Evolutionary conservation across 2,113 vertebrate genomes (phyloP), one percentile per base, ranked within the genome.

Genomic region (Enhydra lutris): DNA sequence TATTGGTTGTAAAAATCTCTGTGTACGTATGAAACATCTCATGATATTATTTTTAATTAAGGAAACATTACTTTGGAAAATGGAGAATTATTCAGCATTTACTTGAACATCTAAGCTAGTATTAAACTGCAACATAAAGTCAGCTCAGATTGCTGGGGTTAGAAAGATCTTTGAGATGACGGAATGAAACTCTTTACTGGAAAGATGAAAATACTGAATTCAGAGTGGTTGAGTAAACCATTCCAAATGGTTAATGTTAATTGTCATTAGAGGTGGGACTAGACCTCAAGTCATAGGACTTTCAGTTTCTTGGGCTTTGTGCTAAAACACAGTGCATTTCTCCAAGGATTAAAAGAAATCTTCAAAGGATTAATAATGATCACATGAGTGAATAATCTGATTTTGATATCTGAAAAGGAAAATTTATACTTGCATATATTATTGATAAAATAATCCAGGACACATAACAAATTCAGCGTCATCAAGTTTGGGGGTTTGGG

Each of bases 1-100:
- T 39, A n/a, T 67, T 39, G 80, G 10, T 74, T 95, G 29, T 73
- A 59, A 61, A 65, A 73, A 65, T 74, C n/a, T 50, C 34, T 76
- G 29, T 61, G 17, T 17, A n/a, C 1, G 0, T 36, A 20, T 94
- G 55, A 84, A 82, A 92, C 20, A 84, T 42, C 86, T 91, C 21
- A 26, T 67, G 6, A 55, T 29, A 69, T 55, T 76, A 39, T 96
- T 94, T 87, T 42, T n/a, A 91, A 63, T 55, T 50, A 84, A 96
- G 63, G 9, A 89, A 96, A 91, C 7, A n/a, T 45, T 73, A 83
- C 47, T 88, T n/a, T 88, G n/a, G 34, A 95, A 94, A 96, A 87
- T 17, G 34, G 59, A 90, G 5, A 83, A 55, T 59, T 69, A 55
- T 59, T 67, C 39, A 83, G 4, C 3, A 61, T 79, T 90, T 86